Evolutionary conservation across 1,140 invertebrate species (phyloP).

Genomic region (Solenopsis fugax): DNA sequence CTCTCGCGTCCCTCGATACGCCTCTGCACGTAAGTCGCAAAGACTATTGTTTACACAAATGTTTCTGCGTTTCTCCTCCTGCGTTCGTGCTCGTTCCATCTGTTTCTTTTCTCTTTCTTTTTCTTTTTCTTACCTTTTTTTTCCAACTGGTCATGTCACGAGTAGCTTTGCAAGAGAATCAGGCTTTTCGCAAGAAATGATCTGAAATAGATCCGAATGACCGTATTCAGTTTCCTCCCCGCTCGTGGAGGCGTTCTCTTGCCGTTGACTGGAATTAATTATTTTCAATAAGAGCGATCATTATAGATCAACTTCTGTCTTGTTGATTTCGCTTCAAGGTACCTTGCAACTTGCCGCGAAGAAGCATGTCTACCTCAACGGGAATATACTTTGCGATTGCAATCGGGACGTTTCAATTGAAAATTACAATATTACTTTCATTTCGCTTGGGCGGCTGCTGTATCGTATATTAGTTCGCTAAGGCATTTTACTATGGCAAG

Average conservation of each 20-base stretch:
- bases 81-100: conserved; percentile 36
- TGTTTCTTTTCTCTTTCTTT: conserved; percentile 13
- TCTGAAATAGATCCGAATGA: not conserved
- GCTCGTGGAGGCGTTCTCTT: conserved; percentile 7
- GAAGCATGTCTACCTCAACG: conserved; percentile 36
- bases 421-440: conserved; percentile 60
- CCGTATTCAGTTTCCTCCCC: not conserved
- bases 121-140: not conserved
- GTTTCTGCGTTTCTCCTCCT: conserved; percentile 66
- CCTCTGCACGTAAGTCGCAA: conserved; percentile 85
- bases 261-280: not conserved
- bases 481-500: conserved; percentile 65
- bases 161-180: conserved; percentile 33
- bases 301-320: not conserved
- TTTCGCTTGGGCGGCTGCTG: conserved; percentile 70
- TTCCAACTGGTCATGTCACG: conserved; percentile 18
- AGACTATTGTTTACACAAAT: conserved; percentile 77
- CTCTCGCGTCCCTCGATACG: conserved; percentile 84
- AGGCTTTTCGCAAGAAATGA: conserved; percentile 16
- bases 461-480: conserved; percentile 72
- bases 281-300: not conserved
- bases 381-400: conserved; percentile 45
- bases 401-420: conserved; percentile 9
- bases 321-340: conserved; percentile 31
- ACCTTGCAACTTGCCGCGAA: conserved; percentile 25